These are phyloP conservation scores for Anableps anableps DNA, from an alignment of 2,797 vertebrate species.

Conservation along the genomic window DNA sequence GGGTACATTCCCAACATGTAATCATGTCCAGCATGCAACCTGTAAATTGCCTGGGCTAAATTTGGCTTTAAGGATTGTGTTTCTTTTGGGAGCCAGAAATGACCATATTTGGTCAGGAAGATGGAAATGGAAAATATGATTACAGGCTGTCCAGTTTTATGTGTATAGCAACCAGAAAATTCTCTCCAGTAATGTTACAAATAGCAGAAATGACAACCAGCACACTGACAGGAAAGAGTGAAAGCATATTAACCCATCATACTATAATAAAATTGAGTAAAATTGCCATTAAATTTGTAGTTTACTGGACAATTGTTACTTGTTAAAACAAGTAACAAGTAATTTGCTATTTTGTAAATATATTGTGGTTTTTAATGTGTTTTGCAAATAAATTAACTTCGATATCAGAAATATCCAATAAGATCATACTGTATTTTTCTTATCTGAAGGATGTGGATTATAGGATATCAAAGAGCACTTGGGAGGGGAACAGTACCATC, in stretches of 20 bases:
- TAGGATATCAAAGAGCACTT: background rate
- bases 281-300: background rate
- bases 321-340: background rate
- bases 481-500: background rate
- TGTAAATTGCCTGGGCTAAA: background rate
- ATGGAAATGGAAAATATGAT: background rate
- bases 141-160: background rate
- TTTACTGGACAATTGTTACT: background rate
- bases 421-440: background rate
- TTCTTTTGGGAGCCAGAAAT: background rate
- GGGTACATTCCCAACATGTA: conserved; percentile 17
- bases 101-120: background rate
- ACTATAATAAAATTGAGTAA: background rate
- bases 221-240: background rate
- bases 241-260: background rate
- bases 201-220: background rate
- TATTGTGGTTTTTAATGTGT: background rate
- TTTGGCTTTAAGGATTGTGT: background rate
- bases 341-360: background rate
- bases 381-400: background rate
- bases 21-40: conserved; percentile 4
- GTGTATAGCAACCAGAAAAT: background rate
- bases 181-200: background rate
- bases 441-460: background rate
- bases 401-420: background rate